These are phyloP conservation scores for Acleris sparsana DNA, from an alignment of 2,888 invertebrate genomes.

Conservation along the genomic window DNA sequence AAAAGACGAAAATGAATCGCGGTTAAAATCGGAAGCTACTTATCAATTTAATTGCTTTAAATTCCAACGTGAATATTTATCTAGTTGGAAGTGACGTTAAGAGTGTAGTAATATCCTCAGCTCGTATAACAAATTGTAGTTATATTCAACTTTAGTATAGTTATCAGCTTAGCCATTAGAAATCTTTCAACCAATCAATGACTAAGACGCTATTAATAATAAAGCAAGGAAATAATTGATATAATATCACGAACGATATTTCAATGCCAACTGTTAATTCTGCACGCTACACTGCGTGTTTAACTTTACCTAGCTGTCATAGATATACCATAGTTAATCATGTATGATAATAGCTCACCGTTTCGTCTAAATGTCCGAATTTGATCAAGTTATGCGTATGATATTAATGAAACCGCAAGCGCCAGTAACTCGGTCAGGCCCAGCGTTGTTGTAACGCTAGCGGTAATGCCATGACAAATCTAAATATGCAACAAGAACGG, in stretches of 20 bases:
- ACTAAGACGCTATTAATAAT: neutral
- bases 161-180: too few species aligned
- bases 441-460: constrained; percentile 20
- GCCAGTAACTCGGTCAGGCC: neutral
- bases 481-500: constrained; percentile 17
- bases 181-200: neutral
- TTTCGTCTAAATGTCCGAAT: neutral
- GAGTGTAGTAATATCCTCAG: too few species aligned
- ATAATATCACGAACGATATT: neutral
- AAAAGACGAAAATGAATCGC: too few species aligned
- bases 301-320: neutral
- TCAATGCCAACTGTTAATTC: neutral
- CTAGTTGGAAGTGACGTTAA: too few species aligned
- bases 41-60: too few species aligned
- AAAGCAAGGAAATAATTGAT: neutral
- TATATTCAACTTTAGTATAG: too few species aligned
- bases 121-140: too few species aligned
- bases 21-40: too few species aligned
- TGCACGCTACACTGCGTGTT: constrained; percentile 1
- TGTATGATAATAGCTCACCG: neutral
- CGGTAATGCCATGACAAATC: constrained; percentile 19
- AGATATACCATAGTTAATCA: neutral
- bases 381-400: constrained; percentile 1
- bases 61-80: too few species aligned
- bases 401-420: constrained; percentile 13